Percentiles rank a stretch among this genome's conserved stretches.
phyloP scores from a whole-genome alignment of 1,140 invertebrate genomes.

The Brachionus rubens region DNA sequence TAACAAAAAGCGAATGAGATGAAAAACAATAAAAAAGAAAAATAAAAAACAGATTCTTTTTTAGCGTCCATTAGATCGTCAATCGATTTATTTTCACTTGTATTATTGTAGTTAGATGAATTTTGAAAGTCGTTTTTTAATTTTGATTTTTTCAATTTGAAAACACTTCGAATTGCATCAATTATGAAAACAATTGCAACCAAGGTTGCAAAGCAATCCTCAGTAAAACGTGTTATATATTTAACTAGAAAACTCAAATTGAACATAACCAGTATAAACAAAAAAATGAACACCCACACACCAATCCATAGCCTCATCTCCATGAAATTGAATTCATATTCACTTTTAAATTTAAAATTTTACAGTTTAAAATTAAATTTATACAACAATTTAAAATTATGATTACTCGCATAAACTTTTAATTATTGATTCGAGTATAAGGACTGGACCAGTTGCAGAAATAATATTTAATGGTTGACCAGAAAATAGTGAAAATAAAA shows the following conservation, averaged over 20 bases:
- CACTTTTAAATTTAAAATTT: neutral
- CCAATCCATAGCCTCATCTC: conserved; percentile 60
- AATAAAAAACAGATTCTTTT: conserved; percentile 51
- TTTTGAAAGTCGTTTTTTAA: neutral
- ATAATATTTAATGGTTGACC: conserved; percentile 62
- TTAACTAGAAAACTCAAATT: conserved; percentile 56
- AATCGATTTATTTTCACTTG: neutral
- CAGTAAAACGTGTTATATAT: conserved; percentile 60
- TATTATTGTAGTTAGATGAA: neutral
- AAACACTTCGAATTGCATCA: conserved; percentile 54
- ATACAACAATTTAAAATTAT: neutral
- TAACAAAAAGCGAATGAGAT: conserved; percentile 55
- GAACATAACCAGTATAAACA: conserved; percentile 58
- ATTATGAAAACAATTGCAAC: conserved; percentile 61
- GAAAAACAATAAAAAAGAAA: conserved; percentile 57
- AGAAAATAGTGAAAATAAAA: conserved; percentile 59
- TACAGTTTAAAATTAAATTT: neutral
- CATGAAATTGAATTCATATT: conserved; percentile 46
- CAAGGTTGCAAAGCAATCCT: conserved; percentile 61
- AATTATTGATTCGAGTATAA: conserved; percentile 61
- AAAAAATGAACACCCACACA: conserved; percentile 56
- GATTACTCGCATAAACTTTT: conserved; percentile 55
- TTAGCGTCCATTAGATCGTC: conserved; percentile 12
- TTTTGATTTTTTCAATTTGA: neutral
- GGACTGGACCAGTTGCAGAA: conserved; percentile 61